phyloP scores from a whole-genome alignment of 2,888 invertebrate species.

The Sussaba pulchella region DNA sequence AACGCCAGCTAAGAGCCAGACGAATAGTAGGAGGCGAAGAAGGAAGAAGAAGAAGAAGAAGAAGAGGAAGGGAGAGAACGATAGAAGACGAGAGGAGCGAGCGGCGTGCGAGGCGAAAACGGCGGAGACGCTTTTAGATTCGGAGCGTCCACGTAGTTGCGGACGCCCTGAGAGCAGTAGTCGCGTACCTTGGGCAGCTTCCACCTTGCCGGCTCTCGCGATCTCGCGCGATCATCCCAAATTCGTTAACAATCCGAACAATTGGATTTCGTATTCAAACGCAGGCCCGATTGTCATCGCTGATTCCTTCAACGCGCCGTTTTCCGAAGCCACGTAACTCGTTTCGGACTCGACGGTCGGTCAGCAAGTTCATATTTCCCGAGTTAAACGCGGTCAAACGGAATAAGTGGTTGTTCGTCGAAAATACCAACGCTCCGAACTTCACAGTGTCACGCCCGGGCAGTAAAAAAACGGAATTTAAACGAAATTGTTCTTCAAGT shows the following conservation, averaged over 20 bases:
- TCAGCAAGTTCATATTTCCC: slow-evolving; percentile 21
- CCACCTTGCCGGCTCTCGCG: slow-evolving; percentile 82
- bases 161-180: slow-evolving; percentile 81
- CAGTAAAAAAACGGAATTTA: no score
- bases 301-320: neutral
- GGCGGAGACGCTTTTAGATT: slow-evolving; percentile 83
- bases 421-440: neutral
- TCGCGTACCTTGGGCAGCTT: slow-evolving; percentile 83
- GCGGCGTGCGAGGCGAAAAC: slow-evolving; percentile 73
- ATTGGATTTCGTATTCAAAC: neutral
- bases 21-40: slow-evolving; percentile 43
- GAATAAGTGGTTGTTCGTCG: slow-evolving; percentile 38
- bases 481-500: no score
- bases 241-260: slow-evolving; percentile 35
- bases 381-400: slow-evolving; percentile 27
- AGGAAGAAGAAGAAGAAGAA: slow-evolving; percentile 62
- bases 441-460: neutral
- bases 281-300: neutral
- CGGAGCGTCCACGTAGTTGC: slow-evolving; percentile 82
- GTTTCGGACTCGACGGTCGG: neutral
- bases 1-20: slow-evolving; percentile 67
- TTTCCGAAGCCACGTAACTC: neutral
- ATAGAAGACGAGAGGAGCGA: slow-evolving; percentile 64
- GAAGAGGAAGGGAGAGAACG: slow-evolving; percentile 63
- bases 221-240: slow-evolving; percentile 66